Percentiles rank a stretch among this genome's conserved stretches.
Evolutionary conservation across 2,888 invertebrate genomes (phyloP).

Genomic region (Ceriagrion tenellum): DNA sequence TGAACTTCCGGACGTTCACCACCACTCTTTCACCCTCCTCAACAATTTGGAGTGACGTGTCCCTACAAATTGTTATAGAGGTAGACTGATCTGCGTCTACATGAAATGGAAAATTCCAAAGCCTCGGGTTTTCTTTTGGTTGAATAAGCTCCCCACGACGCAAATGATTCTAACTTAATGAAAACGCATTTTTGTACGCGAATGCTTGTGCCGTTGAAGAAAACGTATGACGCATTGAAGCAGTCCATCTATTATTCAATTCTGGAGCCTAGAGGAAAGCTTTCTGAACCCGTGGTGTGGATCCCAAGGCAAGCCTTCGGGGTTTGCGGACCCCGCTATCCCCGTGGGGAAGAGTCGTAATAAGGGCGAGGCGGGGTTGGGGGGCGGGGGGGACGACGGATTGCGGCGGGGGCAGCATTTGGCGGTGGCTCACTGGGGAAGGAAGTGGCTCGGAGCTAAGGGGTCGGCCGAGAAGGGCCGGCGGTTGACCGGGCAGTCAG

Average conservation of each 20-base stretch:
- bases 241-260: background rate
- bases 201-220: background rate
- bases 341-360: background rate
- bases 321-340: background rate
- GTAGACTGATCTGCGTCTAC: too few species aligned
- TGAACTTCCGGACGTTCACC: too few species aligned
- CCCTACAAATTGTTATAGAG: too few species aligned
- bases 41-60: too few species aligned
- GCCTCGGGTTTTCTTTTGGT: too few species aligned
- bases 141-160: too few species aligned
- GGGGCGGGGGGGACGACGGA: too few species aligned
- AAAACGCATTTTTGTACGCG: background rate
- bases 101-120: too few species aligned
- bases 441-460: slow-evolving; percentile 2
- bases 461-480: background rate
- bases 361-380: background rate
- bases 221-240: background rate
- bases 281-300: background rate
- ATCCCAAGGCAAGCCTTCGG: background rate
- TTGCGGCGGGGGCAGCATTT: too few species aligned
- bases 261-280: background rate
- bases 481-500: background rate
- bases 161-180: background rate
- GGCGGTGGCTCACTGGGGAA: background rate
- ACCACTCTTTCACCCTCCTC: too few species aligned